These are phyloP conservation scores for Platycheirus albimanus DNA, from an alignment of 2,888 invertebrate genomes.

Conservation along the genomic window DNA sequence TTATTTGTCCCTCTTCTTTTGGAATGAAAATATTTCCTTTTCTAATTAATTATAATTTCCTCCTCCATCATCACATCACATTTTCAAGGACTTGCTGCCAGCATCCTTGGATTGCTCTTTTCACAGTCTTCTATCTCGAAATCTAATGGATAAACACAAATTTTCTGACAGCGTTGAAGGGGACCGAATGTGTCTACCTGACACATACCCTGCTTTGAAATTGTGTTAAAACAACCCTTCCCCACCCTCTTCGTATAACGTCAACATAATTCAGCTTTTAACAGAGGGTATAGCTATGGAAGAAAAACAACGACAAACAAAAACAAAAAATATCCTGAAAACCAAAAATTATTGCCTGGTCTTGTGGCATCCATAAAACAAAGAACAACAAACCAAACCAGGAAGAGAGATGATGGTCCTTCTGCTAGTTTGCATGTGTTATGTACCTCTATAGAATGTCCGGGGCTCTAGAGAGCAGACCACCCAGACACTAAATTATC, in stretches of 20 bases:
- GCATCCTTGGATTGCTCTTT: conserved; percentile 7
- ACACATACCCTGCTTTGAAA: conserved; percentile 30
- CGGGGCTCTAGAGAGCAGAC: conserved; percentile 45
- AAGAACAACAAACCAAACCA: conserved; percentile 57
- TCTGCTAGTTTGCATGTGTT: conserved; percentile 45
- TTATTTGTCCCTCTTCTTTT: neutral
- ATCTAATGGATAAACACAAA: conserved; percentile 36
- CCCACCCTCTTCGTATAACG: neutral
- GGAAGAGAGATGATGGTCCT: conserved; percentile 53
- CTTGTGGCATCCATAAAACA: conserved; percentile 66
- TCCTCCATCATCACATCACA: conserved; percentile 28
- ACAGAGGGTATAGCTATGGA: neutral
- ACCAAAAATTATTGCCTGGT: conserved; percentile 71
- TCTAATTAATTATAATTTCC: conserved; percentile 57
- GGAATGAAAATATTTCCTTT: conserved; percentile 38
- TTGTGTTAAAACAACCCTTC: conserved; percentile 24
- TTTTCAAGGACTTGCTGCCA: conserved; percentile 6
- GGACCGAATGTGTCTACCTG: neutral
- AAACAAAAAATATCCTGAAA: conserved; percentile 44
- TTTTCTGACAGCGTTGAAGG: neutral
- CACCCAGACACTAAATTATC: conserved; percentile 61
- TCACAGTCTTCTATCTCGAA: conserved; percentile 23
- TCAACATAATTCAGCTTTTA: conserved; percentile 21
- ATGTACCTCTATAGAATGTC: conserved; percentile 1
- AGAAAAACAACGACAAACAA: conserved; percentile 12